Conservation (phyloP, 2,888 invertebrate genomes). For the Lumbricus terrestris region DNA sequence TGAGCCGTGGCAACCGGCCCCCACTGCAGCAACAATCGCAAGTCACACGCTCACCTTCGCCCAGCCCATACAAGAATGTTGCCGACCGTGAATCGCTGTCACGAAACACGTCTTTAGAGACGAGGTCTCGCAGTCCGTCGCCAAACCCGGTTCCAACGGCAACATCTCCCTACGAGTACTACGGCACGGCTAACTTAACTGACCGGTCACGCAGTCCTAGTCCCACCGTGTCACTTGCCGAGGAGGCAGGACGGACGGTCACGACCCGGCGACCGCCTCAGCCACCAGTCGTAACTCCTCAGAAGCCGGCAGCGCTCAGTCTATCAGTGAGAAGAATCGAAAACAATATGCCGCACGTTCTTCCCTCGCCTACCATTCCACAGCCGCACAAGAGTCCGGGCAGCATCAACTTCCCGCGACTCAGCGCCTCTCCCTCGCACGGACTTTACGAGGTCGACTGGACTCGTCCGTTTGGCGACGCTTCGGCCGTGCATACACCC, state of each 20-base stretch:
- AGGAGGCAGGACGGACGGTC: slow-evolving; percentile 20
- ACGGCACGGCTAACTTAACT: slow-evolving; percentile 60
- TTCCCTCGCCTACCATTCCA: slow-evolving; percentile 60
- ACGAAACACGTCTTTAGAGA: slow-evolving; percentile 58
- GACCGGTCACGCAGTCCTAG: slow-evolving; percentile 61
- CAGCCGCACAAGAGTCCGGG: slow-evolving; percentile 55
- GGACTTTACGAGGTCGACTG: not conserved
- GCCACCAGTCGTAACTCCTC: slow-evolving; percentile 64
- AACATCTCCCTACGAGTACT: slow-evolving; percentile 56
- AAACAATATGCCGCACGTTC: slow-evolving; percentile 54
- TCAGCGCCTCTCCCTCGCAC: slow-evolving; percentile 89
- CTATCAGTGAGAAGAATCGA: slow-evolving; percentile 45
- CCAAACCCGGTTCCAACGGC: slow-evolving; percentile 61
- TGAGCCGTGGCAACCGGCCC: slow-evolving; percentile 14
- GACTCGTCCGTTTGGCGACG: not conserved
- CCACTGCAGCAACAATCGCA: slow-evolving; percentile 10
- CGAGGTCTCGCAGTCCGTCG: slow-evolving; percentile 75
- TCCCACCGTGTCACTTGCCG: slow-evolving; percentile 39
- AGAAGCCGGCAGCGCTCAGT: slow-evolving; percentile 83
- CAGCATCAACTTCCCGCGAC: slow-evolving; percentile 80
- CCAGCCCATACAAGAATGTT: not conserved
- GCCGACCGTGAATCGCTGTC: slow-evolving; percentile 43
- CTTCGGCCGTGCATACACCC: not conserved
- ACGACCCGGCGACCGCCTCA: slow-evolving; percentile 12
- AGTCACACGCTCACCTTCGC: not conserved